Conservation (phyloP, 2,797 vertebrate genomes). For the Syngnathus acus region DNA sequence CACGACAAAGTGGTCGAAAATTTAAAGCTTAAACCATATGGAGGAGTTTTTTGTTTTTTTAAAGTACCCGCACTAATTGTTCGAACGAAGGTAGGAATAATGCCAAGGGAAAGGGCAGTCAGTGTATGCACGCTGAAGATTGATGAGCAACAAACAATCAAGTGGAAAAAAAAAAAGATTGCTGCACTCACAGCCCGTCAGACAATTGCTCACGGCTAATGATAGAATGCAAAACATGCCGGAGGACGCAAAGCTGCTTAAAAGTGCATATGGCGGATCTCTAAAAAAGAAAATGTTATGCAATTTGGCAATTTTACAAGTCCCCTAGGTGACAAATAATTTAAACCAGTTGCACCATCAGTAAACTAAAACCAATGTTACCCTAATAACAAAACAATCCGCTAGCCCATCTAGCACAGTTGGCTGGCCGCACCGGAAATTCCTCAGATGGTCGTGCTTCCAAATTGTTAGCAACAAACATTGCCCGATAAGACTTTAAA, state of each 20-base stretch:
- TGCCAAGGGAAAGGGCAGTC: background rate
- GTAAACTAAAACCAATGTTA: too few relatives aligned
- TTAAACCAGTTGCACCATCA: too few relatives aligned
- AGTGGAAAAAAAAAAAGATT: conserved; percentile 17
- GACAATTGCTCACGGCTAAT: conserved; percentile 61
- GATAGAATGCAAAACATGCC: conserved; percentile 54
- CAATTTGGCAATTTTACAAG: background rate
- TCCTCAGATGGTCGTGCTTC: too few relatives aligned
- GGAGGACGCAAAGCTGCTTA: conserved; percentile 26
- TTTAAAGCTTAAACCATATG: conserved; percentile 58
- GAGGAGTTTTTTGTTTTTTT: conserved; percentile 27
- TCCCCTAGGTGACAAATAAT: too few relatives aligned
- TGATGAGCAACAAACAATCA: conserved; percentile 38
- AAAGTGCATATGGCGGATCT: conserved; percentile 1
- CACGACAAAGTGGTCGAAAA: conserved; percentile 41
- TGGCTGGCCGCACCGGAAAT: too few relatives aligned
- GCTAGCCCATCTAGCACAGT: too few relatives aligned
- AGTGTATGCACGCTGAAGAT: conserved; percentile 28
- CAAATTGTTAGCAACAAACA: too few relatives aligned
- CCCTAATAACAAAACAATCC: too few relatives aligned
- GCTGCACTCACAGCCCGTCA: conserved; percentile 53
- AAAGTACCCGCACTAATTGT: conserved; percentile 49
- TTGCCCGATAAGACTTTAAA: too few relatives aligned
- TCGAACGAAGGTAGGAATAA: conserved; percentile 26
- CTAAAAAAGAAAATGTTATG: background rate